phyloP scores from a whole-genome alignment of 2,888 invertebrate genomes.

The Apamea epomidion region DNA sequence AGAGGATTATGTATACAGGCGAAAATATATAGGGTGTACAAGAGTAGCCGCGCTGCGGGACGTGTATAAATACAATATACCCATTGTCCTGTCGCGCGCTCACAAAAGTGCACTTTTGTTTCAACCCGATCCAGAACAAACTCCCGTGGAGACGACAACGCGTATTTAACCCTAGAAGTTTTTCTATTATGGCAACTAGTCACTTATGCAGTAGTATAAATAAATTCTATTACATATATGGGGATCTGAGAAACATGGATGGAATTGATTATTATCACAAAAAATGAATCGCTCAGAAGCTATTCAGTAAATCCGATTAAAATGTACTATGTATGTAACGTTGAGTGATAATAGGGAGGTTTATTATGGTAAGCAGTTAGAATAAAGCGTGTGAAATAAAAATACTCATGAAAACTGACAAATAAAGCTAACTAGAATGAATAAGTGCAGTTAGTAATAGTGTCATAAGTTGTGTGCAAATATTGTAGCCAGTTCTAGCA shows the following conservation, averaged over 20 bases:
- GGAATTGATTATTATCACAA: conserved; percentile 54
- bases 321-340: conserved; percentile 28
- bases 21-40: conserved; percentile 67
- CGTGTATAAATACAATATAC: conserved; percentile 81
- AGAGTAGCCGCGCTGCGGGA: conserved; percentile 78
- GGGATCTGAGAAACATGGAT: conserved; percentile 47
- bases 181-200: conserved; percentile 59
- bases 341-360: conserved; percentile 36
- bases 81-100: conserved; percentile 85
- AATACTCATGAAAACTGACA: background rate
- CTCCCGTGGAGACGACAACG: conserved; percentile 68
- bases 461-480: conserved; percentile 17
- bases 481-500: conserved; percentile 16
- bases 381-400: conserved; percentile 21
- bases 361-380: conserved; percentile 17
- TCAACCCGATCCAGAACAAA: conserved; percentile 69
- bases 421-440: conserved; percentile 12
- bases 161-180: conserved; percentile 58
- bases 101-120: conserved; percentile 79
- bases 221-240: conserved; percentile 57
- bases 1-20: conserved; percentile 57
- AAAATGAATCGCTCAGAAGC: conserved; percentile 40
- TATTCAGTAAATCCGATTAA: conserved; percentile 52
- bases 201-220: conserved; percentile 52
- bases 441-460: conserved; percentile 6